Conservation (phyloP, 2,113 vertebrate genomes). For the Gymnocephalus cernua region DNA sequence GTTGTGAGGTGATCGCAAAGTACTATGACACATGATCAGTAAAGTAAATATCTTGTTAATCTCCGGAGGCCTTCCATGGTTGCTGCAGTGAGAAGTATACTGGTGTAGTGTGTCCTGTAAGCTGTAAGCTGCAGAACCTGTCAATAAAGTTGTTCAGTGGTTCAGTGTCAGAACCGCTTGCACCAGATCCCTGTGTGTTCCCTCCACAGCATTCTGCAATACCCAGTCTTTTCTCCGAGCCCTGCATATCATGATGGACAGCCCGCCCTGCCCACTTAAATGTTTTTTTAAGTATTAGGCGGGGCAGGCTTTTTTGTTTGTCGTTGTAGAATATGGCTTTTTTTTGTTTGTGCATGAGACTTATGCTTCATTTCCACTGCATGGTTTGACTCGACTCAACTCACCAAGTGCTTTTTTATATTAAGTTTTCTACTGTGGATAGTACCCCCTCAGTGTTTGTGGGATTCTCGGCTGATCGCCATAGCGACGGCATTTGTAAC, state of each 20-base stretch:
- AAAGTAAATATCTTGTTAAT: conserved; percentile 50
- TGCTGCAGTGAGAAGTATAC: conserved; percentile 74
- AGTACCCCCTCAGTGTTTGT: no score
- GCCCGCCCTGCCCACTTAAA: conserved; percentile 2
- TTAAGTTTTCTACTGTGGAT: no score
- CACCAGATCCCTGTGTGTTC: conserved; percentile 84
- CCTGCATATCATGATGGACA: conserved; percentile 34
- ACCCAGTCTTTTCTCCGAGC: conserved; percentile 48
- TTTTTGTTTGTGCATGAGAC: conserved; percentile 1
- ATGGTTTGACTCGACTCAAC: no score
- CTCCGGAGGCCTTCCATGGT: conserved; percentile 66
- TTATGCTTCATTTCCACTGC: no score
- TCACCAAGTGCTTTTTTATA: no score
- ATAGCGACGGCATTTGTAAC: no score
- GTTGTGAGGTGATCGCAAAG: conserved; percentile 59
- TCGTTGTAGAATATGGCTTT: background rate
- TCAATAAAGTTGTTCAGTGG: conserved; percentile 83
- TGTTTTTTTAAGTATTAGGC: conserved; percentile 7
- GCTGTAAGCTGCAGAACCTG: conserved; percentile 84
- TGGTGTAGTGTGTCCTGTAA: conserved; percentile 81
- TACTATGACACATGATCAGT: conserved; percentile 42
- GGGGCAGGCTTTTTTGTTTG: conserved; percentile 4
- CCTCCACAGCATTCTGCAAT: conserved; percentile 75
- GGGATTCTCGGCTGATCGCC: no score
- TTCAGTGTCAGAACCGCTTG: conserved; percentile 78